A percentile compares a stretch with the other conserved stretches of the same genome.
phyloP scores from a whole-genome alignment of 2,888 invertebrate species.

The Andrena minutula region DNA sequence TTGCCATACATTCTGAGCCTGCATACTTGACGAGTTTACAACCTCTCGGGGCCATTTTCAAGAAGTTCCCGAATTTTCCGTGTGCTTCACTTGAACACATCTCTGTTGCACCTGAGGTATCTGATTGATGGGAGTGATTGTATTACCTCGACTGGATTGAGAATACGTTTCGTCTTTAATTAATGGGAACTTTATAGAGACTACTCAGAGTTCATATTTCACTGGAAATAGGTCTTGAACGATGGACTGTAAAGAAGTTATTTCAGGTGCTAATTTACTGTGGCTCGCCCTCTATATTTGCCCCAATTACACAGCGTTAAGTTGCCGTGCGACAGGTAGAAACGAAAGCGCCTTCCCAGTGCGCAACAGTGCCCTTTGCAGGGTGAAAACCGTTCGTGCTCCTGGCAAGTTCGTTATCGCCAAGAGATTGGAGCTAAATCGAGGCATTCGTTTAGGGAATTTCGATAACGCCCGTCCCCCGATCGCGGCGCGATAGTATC shows the following conservation, averaged over 20 bases:
- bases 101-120: too few species aligned
- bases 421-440: constrained; percentile 44
- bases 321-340: neutral
- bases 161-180: too few species aligned
- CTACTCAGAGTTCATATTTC: too few species aligned
- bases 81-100: too few species aligned
- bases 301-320: neutral
- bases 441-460: constrained; percentile 48
- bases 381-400: constrained; percentile 18
- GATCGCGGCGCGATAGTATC: constrained; percentile 54
- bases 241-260: neutral
- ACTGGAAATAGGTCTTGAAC: neutral
- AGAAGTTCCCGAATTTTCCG: too few species aligned
- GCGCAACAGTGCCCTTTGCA: neutral
- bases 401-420: constrained; percentile 47
- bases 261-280: neutral
- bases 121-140: too few species aligned
- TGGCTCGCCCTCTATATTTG: neutral
- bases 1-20: too few species aligned
- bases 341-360: neutral
- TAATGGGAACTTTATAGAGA: too few species aligned
- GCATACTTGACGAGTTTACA: too few species aligned
- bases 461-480: constrained; percentile 48
- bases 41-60: too few species aligned
- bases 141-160: too few species aligned